Evolutionary conservation across 2,113 vertebrate species (phyloP).

Genomic region (Atrichornis clamosus): DNA sequence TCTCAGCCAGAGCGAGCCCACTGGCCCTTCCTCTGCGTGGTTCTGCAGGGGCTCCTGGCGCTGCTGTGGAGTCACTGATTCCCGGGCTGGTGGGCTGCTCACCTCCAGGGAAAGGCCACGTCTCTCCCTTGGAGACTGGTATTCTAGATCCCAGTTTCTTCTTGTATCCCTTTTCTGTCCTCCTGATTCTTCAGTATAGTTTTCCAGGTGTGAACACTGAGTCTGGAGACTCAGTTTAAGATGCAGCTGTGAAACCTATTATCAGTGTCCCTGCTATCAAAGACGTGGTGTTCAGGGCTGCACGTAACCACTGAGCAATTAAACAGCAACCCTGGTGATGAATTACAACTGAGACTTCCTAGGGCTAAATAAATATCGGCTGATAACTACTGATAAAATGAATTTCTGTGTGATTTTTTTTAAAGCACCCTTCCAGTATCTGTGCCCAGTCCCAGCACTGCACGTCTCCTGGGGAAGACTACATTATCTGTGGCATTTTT

Average conservation of each 20-base stretch:
- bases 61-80: fast-evolving
- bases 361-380: slow-evolving; percentile 16
- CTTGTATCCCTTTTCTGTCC: neutral
- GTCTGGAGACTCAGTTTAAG: neutral
- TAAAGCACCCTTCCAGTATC: neutral
- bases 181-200: neutral
- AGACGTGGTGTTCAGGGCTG: slow-evolving; percentile 39
- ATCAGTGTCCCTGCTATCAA: slow-evolving; percentile 31
- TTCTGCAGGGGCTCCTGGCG: neutral
- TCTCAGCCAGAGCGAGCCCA: fast-evolving
- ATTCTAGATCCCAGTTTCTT: neutral
- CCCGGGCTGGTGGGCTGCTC: neutral
- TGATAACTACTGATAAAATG: slow-evolving; percentile 6
- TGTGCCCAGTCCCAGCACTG: neutral
- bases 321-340: slow-evolving; percentile 41
- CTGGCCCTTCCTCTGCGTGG: fast-evolving
- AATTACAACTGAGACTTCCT: slow-evolving; percentile 31
- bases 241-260: slow-evolving; percentile 48
- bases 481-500: neutral
- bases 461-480: neutral
- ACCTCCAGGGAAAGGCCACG: fast-evolving
- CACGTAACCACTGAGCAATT: slow-evolving; percentile 25
- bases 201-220: slow-evolving; percentile 25
- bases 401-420: neutral
- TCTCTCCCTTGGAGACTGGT: neutral